Evolutionary conservation across 2,113 vertebrate genomes (phyloP).

Genomic region (Myrmecobius fasciatus): DNA sequence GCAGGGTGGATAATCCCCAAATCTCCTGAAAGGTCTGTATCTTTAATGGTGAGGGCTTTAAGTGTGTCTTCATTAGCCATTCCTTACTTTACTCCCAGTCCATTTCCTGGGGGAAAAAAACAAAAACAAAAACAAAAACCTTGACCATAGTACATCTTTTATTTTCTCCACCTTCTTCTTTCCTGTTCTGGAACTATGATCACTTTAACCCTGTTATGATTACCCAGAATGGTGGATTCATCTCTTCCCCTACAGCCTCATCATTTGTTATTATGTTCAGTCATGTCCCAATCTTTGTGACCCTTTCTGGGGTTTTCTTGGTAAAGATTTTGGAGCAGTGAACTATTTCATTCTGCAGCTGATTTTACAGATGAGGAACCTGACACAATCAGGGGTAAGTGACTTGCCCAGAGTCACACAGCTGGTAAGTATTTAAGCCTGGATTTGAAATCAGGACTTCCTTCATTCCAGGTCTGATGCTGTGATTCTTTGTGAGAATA

Average conservation of each 20-base stretch:
- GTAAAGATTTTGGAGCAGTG: not conserved
- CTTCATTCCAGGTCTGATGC: not conserved
- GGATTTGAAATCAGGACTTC: not conserved
- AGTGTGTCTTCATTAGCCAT: not conserved
- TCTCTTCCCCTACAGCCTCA: not conserved
- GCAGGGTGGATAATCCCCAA: not conserved
- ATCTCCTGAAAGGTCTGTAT: not conserved
- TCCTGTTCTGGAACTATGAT: not conserved
- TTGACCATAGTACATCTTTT: not conserved
- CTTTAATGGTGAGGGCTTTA: not conserved
- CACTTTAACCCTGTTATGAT: not conserved
- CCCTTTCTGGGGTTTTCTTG: not conserved
- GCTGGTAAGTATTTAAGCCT: not conserved
- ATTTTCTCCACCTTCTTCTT: not conserved
- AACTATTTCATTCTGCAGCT: not conserved
- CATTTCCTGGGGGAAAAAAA: not conserved
- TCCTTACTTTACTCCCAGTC: not conserved
- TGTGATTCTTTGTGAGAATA: not conserved
- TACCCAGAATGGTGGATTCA: not conserved
- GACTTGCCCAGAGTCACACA: not conserved
- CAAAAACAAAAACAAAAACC: not conserved
- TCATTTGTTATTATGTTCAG: not conserved
- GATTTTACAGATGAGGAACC: not conserved
- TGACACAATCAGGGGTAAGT: not conserved
- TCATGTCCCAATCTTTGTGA: not conserved